Base-by-base conservation (phyloP, 2,888 invertebrate genomes). In the Sinohyriopsis cumingii region DNA sequence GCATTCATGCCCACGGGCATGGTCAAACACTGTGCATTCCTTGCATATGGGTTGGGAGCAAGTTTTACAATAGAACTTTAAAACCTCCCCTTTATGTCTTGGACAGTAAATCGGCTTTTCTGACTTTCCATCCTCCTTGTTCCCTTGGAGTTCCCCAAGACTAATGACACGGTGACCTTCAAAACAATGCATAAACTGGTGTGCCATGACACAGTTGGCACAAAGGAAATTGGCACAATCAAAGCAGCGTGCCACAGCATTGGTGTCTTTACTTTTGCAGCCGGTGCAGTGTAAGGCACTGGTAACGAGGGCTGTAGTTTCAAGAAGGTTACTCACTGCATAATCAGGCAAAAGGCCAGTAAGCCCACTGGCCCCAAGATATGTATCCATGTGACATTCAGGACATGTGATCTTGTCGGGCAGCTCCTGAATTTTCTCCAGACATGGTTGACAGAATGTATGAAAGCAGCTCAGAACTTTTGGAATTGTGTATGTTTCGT, bases 171-270 rank as follows among this genome's bases (percentile, higher is more conserved):
- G 94, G 91, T 98, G 98, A 77, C 97, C 97, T 90, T 97, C 97
- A 91, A 99, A 99, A 91, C 98, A 98, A 91, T 98, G 97, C 98
- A 99, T 98, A 91, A 96, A 97, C 91, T 98, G 96, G 91, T 99
- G 99, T 77, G 98, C 98, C 94, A 97, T 97, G 87, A 97, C 96
- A 93, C 99, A 99, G 91, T 97, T 97, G 72, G 95, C 94, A 92
- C 99, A 99, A 83, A 99, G 93, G 90, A 95, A 96, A 90, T 97
- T 97, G 87, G 95, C 95, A 91, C 99, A 99, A 91, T 98, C 98
- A 87, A 96, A 95, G 91, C 98, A 98, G 89, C 96, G 95, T 75
- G 97, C 97, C 71, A 97, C 96, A 63, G 98, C 98, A 93, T 95
- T 95, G 25, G 95, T 94, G 90, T 97, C 96, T 90, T 95, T 95